These are phyloP conservation scores for Eurois occulta DNA, from an alignment of 2,888 invertebrate genomes.

Conservation along the genomic window DNA sequence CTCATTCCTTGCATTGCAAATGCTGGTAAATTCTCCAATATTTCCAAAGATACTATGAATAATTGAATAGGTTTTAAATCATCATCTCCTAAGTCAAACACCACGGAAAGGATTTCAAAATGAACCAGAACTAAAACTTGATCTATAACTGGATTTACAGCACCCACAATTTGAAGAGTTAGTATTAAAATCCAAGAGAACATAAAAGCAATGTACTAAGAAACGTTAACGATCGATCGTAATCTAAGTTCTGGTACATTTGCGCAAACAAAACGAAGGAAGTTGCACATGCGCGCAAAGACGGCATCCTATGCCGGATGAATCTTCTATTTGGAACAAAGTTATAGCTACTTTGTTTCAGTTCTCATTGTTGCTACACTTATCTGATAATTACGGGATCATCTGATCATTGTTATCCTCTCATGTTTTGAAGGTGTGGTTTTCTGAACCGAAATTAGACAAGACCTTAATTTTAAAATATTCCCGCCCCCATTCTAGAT, in stretches of 20 bases:
- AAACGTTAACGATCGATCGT: slow-evolving; percentile 67
- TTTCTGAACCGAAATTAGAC: background rate
- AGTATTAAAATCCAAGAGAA: slow-evolving; percentile 55
- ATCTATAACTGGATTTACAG: slow-evolving; percentile 32
- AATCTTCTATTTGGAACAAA: slow-evolving; percentile 56
- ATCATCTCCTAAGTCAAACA: background rate
- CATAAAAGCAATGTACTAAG: slow-evolving; percentile 64
- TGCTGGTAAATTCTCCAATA: background rate
- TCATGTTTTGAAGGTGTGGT: background rate
- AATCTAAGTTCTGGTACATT: slow-evolving; percentile 75
- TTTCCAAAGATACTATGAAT: background rate
- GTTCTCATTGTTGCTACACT: slow-evolving; percentile 48
- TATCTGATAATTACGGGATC: slow-evolving; percentile 19
- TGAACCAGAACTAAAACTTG: slow-evolving; percentile 7
- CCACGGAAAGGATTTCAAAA: background rate
- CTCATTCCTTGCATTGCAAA: slow-evolving; percentile 8
- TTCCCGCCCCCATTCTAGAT: background rate
- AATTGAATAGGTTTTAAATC: background rate
- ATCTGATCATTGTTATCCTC: slow-evolving; percentile 24
- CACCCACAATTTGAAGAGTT: slow-evolving; percentile 39
- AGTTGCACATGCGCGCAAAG: slow-evolving; percentile 74
- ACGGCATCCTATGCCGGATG: slow-evolving; percentile 58
- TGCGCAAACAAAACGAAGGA: slow-evolving; percentile 75
- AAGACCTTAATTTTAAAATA: background rate
- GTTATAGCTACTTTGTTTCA: slow-evolving; percentile 47